A percentile compares a stretch with the other conserved stretches of the same genome.
Conservation (phyloP, 2,113 vertebrate genomes). For the Lepus europaeus region DNA sequence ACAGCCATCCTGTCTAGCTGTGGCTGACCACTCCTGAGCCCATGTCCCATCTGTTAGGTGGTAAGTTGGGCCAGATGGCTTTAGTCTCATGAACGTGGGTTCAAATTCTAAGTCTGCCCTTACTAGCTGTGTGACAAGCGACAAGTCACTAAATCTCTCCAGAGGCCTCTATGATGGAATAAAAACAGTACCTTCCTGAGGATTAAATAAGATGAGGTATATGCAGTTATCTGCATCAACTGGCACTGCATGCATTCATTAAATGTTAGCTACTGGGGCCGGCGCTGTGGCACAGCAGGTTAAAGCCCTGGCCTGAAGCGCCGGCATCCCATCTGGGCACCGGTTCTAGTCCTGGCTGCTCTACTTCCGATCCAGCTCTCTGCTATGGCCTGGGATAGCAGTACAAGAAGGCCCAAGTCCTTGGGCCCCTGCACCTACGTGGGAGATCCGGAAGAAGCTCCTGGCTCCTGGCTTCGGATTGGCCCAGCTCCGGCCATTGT, state of each 20-base stretch:
- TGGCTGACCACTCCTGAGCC: not conserved
- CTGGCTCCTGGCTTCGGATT: no score
- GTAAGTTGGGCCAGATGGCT: not conserved
- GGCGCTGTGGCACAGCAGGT: no score
- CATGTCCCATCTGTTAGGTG: not conserved
- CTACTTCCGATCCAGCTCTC: no score
- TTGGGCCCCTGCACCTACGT: no score
- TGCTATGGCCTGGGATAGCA: no score
- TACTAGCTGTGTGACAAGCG: not conserved
- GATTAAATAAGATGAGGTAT: not conserved
- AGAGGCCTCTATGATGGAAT: not conserved
- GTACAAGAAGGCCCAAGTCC: no score
- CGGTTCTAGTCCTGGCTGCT: no score
- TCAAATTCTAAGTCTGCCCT: not conserved
- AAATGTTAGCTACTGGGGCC: no score
- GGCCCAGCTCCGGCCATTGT: no score
- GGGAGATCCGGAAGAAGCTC: no score
- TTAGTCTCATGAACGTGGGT: not conserved
- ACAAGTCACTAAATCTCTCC: constrained; percentile 12
- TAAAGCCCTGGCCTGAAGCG: no score
- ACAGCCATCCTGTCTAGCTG: not conserved
- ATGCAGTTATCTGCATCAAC: not conserved
- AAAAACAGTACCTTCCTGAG: not conserved
- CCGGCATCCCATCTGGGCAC: no score
- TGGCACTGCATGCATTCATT: accelerated